A percentile compares a stretch with the other conserved stretches of the same genome.
Evolutionary conservation across 2,888 invertebrate genomes (phyloP).

Genomic region (Alsophila aescularia): DNA sequence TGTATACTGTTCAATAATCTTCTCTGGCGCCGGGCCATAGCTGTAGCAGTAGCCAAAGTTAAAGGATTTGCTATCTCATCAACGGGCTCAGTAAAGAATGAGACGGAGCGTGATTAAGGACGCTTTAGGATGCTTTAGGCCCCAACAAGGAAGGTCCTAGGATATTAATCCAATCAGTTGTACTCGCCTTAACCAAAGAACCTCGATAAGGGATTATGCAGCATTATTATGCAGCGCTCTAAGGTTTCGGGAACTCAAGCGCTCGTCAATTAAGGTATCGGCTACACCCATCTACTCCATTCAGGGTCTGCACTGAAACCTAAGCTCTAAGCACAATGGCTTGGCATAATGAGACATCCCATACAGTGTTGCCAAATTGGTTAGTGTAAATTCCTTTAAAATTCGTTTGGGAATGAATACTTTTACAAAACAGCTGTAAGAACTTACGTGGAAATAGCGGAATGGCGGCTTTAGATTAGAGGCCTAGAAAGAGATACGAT

Average conservation of each 20-base stretch:
- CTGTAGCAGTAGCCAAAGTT: too few species aligned
- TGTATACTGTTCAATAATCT: too few species aligned
- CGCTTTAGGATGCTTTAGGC: too few species aligned
- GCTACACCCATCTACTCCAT: constrained; percentile 72
- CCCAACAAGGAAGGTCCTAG: too few species aligned
- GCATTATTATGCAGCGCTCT: constrained; percentile 81
- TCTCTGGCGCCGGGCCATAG: too few species aligned
- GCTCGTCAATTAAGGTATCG: constrained; percentile 84
- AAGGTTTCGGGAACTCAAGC: constrained; percentile 79
- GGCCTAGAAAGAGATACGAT: too few species aligned
- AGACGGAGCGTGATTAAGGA: too few species aligned
- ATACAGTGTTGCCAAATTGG: constrained; percentile 31
- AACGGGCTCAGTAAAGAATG: too few species aligned
- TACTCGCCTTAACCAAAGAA: constrained; percentile 59
- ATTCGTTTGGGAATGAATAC: neutral
- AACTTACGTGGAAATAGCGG: too few species aligned
- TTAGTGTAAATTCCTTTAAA: constrained; percentile 18
- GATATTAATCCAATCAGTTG: neutral
- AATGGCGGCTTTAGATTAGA: too few species aligned
- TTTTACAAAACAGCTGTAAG: too few species aligned
- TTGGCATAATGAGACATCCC: constrained; percentile 74
- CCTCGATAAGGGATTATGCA: constrained; percentile 78
- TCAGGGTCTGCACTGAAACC: constrained; percentile 58
- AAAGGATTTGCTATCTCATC: too few species aligned
- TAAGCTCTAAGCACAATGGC: constrained; percentile 77